A percentile compares a stretch with the other conserved stretches of the same genome.
Conservation (phyloP, 2,888 invertebrate genomes). For the Nephrotoma flavescens region DNA sequence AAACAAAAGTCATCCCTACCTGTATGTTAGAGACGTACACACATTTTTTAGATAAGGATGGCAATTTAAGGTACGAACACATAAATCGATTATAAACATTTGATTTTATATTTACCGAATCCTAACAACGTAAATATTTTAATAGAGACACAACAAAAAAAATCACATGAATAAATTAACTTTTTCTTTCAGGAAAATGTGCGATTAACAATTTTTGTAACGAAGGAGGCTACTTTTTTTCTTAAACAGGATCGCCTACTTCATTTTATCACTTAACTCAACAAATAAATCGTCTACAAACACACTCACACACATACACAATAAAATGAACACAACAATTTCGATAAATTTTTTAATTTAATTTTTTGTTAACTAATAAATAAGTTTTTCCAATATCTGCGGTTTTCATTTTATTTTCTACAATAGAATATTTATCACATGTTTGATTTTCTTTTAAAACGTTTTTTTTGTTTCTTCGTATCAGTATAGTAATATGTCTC, state of each 20-base stretch:
- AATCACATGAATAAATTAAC: neutral
- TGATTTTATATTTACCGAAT: neutral
- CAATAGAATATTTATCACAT: neutral
- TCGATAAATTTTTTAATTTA: neutral
- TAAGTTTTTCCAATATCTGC: neutral
- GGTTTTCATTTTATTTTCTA: neutral
- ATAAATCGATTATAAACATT: no score
- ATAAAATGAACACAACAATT: neutral
- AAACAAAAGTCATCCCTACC: no score
- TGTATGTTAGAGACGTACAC: no score
- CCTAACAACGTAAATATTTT: neutral
- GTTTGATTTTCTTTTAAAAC: neutral
- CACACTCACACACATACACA: neutral
- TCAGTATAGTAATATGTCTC: neutral
- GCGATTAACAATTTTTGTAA: neutral
- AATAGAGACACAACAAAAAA: neutral
- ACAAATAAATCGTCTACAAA: neutral
- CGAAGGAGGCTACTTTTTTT: neutral
- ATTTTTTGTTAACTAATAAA: neutral
- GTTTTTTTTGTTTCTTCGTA: neutral
- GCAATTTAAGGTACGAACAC: no score
- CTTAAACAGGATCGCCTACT: neutral
- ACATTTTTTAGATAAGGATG: no score
- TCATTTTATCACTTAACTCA: neutral
- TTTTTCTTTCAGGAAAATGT: neutral